Evolutionary conservation across 2,888 invertebrate species (phyloP).

Genomic region (Carterocephalus palaemon): DNA sequence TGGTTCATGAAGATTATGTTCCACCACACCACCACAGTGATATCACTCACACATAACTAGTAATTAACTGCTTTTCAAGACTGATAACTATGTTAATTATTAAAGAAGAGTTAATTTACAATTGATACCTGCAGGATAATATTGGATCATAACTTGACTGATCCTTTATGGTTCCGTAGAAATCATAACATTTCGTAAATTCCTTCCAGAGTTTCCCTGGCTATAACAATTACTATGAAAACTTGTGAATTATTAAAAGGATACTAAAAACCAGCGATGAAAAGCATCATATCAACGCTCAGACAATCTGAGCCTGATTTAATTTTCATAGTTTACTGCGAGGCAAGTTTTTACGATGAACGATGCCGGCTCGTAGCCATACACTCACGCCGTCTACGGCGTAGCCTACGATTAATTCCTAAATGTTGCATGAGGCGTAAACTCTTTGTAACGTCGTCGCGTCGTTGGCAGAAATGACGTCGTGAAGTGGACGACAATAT

Average conservation of each 20-base stretch:
- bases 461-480: constrained; percentile 5
- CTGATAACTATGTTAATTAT: no score
- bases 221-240: constrained; percentile 3
- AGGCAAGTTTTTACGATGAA: constrained; percentile 64
- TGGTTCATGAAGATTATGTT: no score
- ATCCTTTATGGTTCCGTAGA: no score
- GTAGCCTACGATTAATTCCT: constrained; percentile 63
- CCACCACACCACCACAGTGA: no score
- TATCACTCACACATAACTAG: no score
- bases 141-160: no score
- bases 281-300: constrained; percentile 24
- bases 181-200: no score
- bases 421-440: constrained; percentile 62
- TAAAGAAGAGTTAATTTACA: no score
- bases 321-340: constrained; percentile 64
- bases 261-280: constrained; percentile 4
- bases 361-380: constrained; percentile 45
- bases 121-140: no score
- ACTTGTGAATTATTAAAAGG: constrained; percentile 3
- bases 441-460: constrained; percentile 36
- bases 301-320: constrained; percentile 49
- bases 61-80: no score
- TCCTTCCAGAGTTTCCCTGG: neutral
- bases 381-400: constrained; percentile 32
- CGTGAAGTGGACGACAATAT: neutral